Base-by-base conservation (phyloP, 2,888 invertebrate genomes). In the Heliconius hortense region DNA sequence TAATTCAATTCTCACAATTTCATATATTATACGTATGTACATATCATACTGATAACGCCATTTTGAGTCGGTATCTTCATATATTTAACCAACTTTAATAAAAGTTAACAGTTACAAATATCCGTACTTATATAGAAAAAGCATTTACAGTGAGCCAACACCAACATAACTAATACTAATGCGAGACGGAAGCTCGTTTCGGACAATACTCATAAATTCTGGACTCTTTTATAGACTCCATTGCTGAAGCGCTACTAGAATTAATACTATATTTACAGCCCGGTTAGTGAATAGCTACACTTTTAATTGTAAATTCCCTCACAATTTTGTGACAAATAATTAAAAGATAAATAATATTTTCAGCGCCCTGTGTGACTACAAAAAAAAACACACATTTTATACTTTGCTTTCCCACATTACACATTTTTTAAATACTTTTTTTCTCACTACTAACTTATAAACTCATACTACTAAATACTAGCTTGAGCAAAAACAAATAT, bases 171-270 rank as follows among this genome's bases (percentile, higher is more conserved):
- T 62, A 60, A 60, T 26, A 67, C 18, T 26, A 39, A 24, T 39
- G 71, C 72, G 66, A 76, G 62, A 71, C 60, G 74, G 76, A 76
- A 74, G 59, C 63, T 67, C 67, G 35, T 70, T 63, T 73, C 15
- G 71, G 71, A 71, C 70, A 71, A 74, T 72, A 76, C 70, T 71
- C 71, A 76, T 74, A 77, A 68, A 77, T 77, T 60, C 48, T 62
- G 35, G 31, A 8, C 56, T 63, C 56, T 18, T 68, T 69, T 73
- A 73, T 73, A 39, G 68, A 68, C 53, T 7, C 60, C 18, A 39
- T 60, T 53, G 56, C 67, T 60, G 67, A 39, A 24, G 35, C 64
- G 35, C 64, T 39, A 15, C 63, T 39, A 31, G 31, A 48, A 26
- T 28, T 72, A 48, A 62, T 35, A 13, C 11, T 53, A 72, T 67